These are phyloP conservation scores for Empis stercorea DNA, from an alignment of 2,888 invertebrate species.

Conservation along the genomic window DNA sequence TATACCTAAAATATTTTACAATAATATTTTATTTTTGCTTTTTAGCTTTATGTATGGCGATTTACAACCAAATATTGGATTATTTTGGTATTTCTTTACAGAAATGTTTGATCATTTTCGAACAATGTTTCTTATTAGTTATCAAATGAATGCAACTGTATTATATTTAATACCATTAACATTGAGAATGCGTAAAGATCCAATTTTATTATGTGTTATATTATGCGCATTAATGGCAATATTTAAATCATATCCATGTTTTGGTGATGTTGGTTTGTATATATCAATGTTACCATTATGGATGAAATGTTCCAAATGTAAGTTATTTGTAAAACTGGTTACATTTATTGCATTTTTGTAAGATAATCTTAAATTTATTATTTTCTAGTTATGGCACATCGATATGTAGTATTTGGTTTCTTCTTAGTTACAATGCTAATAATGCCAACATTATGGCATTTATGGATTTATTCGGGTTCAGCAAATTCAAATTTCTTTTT, in stretches of 20 bases:
- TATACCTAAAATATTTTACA: neutral
- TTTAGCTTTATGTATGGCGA: slow-evolving; percentile 82
- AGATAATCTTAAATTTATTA: no score
- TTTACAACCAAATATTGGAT: slow-evolving; percentile 89
- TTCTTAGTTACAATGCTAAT: slow-evolving; percentile 79
- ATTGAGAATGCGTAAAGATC: slow-evolving; percentile 63
- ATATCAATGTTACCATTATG: slow-evolving; percentile 82
- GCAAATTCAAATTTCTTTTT: slow-evolving; percentile 99
- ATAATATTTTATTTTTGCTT: slow-evolving; percentile 25
- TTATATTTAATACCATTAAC: slow-evolving; percentile 83
- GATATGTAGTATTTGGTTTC: slow-evolving; percentile 83
- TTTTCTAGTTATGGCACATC: slow-evolving; percentile 77
- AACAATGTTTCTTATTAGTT: slow-evolving; percentile 85
- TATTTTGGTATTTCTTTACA: slow-evolving; percentile 99
- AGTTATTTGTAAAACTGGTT: slow-evolving; percentile 30
- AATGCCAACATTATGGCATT: slow-evolving; percentile 91
- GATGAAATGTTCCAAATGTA: slow-evolving; percentile 77
- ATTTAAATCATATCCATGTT: slow-evolving; percentile 93
- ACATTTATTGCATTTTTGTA: no score
- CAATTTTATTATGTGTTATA: slow-evolving; percentile 65
- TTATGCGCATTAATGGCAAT: slow-evolving; percentile 72
- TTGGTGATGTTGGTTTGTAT: slow-evolving; percentile 90
- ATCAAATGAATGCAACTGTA: slow-evolving; percentile 89
- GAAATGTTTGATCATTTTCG: slow-evolving; percentile 99
- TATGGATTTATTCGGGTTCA: slow-evolving; percentile 96